A percentile compares a stretch with the other conserved stretches of the same genome.
Evolutionary conservation across 2,797 vertebrate species (phyloP).

Genomic region (Leucoraja ocellata): DNA sequence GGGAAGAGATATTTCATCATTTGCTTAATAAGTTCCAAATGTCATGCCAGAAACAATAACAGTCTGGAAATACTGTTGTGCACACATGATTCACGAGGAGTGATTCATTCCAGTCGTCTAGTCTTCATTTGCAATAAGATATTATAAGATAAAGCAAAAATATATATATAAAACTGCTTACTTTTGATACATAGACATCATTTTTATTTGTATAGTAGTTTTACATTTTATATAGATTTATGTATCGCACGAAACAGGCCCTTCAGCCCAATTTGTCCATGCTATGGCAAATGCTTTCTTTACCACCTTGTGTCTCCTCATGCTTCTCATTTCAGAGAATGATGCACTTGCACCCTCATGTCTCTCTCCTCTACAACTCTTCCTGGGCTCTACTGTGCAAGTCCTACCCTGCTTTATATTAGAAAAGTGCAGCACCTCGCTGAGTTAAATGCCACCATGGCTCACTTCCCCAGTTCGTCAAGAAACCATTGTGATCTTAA

Average conservation of each 20-base stretch:
- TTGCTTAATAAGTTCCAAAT: conserved; percentile 24
- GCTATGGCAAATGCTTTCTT: too few species aligned
- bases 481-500: too few species aligned
- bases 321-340: too few species aligned
- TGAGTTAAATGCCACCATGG: too few species aligned
- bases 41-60: not conserved
- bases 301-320: too few species aligned
- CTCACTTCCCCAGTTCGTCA: too few species aligned
- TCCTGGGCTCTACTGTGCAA: too few species aligned
- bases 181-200: not conserved
- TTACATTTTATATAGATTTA: not conserved
- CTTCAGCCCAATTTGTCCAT: not conserved
- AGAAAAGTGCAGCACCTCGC: too few species aligned
- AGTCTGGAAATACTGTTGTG: not conserved
- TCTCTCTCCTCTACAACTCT: too few species aligned
- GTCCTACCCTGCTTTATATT: too few species aligned
- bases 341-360: too few species aligned
- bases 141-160: not conserved
- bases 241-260: not conserved
- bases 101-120: not conserved
- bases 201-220: not conserved
- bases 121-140: not conserved
- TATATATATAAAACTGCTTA: not conserved
- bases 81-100: not conserved
- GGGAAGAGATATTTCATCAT: not conserved